phyloP scores from a whole-genome alignment of 2,113 vertebrate species.

The Mus musculus region GRCm39 chr8:10652501-10653000 shows the following conservation, averaged over 20 bases:
- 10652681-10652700: background rate
- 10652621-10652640: background rate
- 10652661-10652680: background rate
- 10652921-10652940: too few relatives aligned
- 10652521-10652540: background rate
- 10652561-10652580: too few relatives aligned
- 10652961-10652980: background rate
- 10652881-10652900: fast-evolving
- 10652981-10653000: fast-evolving
- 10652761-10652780: background rate
- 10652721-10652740: background rate
- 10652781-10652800: background rate
- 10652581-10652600: background rate
- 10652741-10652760: too few relatives aligned
- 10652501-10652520: background rate
- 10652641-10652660: background rate
- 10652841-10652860: background rate
- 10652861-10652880: background rate
- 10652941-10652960: too few relatives aligned
- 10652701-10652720: background rate
- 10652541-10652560: too few relatives aligned
- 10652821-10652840: background rate
- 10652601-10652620: background rate
- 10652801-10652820: background rate
- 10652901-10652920: fast-evolving